Evolutionary conservation across 2,888 invertebrate genomes (phyloP).

Genomic region (Parnassius smintheus): DNA sequence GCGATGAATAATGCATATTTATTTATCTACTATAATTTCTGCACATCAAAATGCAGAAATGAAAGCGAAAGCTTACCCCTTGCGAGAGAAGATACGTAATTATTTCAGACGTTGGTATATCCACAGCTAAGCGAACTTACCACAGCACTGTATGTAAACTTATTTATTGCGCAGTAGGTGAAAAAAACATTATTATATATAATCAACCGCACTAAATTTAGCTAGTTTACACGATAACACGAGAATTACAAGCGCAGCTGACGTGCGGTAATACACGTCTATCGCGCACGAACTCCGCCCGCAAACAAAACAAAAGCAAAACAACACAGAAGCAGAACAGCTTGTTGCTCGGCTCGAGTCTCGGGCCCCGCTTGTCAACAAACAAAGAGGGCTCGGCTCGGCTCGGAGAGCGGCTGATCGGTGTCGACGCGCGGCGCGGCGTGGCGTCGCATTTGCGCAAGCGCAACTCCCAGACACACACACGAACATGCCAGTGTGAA

Average conservation of each 20-base stretch:
- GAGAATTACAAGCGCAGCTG: slow-evolving; percentile 3
- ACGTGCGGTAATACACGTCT: slow-evolving; percentile 2
- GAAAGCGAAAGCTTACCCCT: slow-evolving; percentile 23
- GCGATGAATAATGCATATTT: no score
- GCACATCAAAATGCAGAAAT: slow-evolving; percentile 1
- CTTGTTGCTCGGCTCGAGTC: neutral
- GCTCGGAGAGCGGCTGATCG: neutral
- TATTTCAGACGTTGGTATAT: slow-evolving; percentile 12
- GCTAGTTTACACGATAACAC: slow-evolving; percentile 12
- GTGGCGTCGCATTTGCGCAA: slow-evolving; percentile 9
- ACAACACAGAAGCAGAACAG: neutral
- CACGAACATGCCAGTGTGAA: slow-evolving; percentile 13
- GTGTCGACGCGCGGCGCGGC: neutral
- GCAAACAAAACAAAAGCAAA: slow-evolving; percentile 15
- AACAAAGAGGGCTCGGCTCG: slow-evolving; percentile 20
- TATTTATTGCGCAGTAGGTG: slow-evolving; percentile 9
- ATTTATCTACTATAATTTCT: no score
- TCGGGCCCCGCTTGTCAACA: slow-evolving; percentile 22
- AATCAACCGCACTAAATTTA: slow-evolving; percentile 8
- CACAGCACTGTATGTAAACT: slow-evolving; percentile 16
- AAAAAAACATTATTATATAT: slow-evolving; percentile 7
- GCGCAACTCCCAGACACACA: slow-evolving; percentile 18
- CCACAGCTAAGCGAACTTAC: slow-evolving; percentile 6
- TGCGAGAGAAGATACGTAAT: slow-evolving; percentile 17
- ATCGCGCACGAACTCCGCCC: slow-evolving; percentile 13